These are phyloP conservation scores for Fulica atra DNA, from an alignment of 2,113 vertebrate species.

Conservation along the genomic window DNA sequence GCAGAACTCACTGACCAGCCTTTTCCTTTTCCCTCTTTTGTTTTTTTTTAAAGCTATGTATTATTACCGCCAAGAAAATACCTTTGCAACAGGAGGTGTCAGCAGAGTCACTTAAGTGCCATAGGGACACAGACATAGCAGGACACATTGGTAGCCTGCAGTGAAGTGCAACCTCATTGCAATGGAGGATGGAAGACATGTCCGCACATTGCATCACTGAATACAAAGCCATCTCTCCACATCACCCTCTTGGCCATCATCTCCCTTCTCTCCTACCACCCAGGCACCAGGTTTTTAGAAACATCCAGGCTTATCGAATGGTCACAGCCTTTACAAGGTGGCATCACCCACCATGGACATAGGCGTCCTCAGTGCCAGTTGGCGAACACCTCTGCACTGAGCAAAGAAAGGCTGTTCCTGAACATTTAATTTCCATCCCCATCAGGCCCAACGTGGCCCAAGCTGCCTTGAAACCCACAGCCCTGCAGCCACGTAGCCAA, in stretches of 20 bases:
- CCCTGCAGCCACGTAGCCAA: background rate
- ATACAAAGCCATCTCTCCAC: background rate
- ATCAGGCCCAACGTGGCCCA: background rate
- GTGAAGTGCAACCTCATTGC: background rate
- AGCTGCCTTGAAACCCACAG: background rate
- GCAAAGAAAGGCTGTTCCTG: background rate
- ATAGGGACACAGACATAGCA: background rate
- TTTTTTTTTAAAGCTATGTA: background rate
- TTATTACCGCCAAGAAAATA: background rate
- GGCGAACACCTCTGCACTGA: background rate
- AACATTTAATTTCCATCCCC: background rate
- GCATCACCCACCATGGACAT: accelerated
- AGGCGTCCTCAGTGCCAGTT: accelerated
- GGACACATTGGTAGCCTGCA: background rate
- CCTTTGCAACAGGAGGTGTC: background rate
- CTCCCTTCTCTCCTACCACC: background rate
- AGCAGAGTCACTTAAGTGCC: background rate
- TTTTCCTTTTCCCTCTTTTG: background rate
- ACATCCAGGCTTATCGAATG: accelerated
- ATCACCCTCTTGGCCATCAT: background rate
- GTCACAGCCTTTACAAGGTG: background rate
- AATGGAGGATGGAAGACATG: background rate
- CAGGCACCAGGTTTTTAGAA: background rate
- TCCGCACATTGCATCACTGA: background rate
- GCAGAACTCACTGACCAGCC: background rate